These are phyloP conservation scores for Drosophila longiperda DNA, from an alignment of 2,888 invertebrate genomes.

Conservation along the genomic window DNA sequence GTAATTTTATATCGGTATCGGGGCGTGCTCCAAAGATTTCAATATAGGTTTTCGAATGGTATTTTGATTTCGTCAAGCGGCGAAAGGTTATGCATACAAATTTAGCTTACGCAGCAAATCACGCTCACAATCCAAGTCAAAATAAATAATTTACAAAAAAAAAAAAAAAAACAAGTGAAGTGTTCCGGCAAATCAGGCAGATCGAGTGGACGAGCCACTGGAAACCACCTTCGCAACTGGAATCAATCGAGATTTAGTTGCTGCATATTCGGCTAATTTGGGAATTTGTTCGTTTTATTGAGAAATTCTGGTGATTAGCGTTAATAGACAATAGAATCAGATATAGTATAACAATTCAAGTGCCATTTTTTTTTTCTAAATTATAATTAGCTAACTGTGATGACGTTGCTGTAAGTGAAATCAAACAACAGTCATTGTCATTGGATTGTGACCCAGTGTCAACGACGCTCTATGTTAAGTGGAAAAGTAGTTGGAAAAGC, in stretches of 20 bases:
- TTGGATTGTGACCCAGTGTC: slow-evolving; percentile 38
- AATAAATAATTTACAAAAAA: not conserved
- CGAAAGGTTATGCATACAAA: slow-evolving; percentile 66
- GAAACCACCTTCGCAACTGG: slow-evolving; percentile 2
- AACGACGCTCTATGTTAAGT: slow-evolving; percentile 27
- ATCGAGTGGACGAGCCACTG: not conserved
- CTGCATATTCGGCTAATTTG: slow-evolving; percentile 6
- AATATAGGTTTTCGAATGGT: slow-evolving; percentile 44
- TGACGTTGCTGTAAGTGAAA: not conserved
- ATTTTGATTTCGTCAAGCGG: slow-evolving; percentile 51
- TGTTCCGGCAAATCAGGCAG: slow-evolving; percentile 1
- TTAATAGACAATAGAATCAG: not conserved
- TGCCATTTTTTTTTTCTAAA: not conserved
- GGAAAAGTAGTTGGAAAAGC: slow-evolving; percentile 23
- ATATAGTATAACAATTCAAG: not conserved
- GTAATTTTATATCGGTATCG: slow-evolving; percentile 21
- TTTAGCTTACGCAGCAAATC: slow-evolving; percentile 25
- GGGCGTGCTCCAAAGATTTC: slow-evolving; percentile 58
- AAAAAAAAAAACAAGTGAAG: not conserved
- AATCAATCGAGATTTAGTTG: slow-evolving; percentile 9
- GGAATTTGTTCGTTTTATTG: slow-evolving; percentile 12
- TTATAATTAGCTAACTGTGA: not conserved
- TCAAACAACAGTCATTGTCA: not conserved
- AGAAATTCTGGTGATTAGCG: slow-evolving; percentile 7
- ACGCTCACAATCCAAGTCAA: slow-evolving; percentile 1